Conservation (phyloP, 1,140 invertebrate species). For the Phthorimaea operculella region DNA sequence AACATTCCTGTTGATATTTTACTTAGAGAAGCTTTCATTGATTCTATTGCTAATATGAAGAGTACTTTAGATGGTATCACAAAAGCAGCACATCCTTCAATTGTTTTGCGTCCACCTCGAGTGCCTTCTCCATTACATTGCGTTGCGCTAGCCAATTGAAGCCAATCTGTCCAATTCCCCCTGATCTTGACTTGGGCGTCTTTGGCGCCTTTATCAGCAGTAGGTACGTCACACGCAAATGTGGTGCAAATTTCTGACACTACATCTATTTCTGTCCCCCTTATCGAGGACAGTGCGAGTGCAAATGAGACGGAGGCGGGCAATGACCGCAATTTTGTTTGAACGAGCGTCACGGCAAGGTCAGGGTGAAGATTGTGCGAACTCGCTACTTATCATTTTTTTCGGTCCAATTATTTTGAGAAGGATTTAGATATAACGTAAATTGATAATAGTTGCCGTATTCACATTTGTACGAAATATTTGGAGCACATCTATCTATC, state of each 20-base stretch:
- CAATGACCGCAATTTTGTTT: constrained; percentile 27
- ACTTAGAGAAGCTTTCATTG: too few species aligned
- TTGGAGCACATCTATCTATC: too few species aligned
- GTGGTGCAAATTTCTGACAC: neutral
- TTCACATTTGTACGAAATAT: too few species aligned
- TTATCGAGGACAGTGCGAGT: constrained; percentile 1
- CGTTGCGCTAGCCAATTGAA: constrained; percentile 26
- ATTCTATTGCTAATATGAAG: too few species aligned
- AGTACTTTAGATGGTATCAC: too few species aligned
- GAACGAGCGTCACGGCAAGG: constrained; percentile 14
- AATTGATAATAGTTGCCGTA: too few species aligned
- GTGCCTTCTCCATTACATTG: constrained; percentile 9
- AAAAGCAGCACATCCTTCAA: constrained; percentile 4
- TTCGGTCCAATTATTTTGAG: too few species aligned
- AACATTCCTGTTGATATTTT: too few species aligned
- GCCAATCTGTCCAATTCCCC: constrained; percentile 25
- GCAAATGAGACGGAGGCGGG: constrained; percentile 10
- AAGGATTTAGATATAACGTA: too few species aligned
- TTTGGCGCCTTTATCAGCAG: neutral
- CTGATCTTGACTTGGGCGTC: constrained; percentile 33
- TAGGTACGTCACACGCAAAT: neutral
- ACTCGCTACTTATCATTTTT: too few species aligned
- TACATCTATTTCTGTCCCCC: constrained; percentile 6
- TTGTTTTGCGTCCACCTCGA: constrained; percentile 17
- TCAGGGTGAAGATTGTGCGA: constrained; percentile 4